phyloP scores from a whole-genome alignment of 2,797 vertebrate species.

The Pseudopleuronectes americanus region DNA sequence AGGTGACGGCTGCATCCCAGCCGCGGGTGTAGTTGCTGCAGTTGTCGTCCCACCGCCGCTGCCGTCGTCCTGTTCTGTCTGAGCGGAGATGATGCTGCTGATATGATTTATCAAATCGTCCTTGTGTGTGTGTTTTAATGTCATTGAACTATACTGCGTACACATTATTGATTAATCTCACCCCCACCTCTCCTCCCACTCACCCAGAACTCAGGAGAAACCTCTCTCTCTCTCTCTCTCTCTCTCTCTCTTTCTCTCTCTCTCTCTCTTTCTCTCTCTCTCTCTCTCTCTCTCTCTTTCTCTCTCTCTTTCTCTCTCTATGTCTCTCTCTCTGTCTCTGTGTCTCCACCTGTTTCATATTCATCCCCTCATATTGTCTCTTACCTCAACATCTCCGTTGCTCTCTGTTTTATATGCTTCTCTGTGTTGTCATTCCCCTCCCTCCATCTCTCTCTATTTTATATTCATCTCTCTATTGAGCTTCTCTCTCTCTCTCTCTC shows the following conservation, averaged over 20 bases:
- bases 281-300: conserved; percentile 12
- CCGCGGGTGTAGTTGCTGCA: background rate
- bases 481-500: conserved; percentile 18
- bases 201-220: conserved; percentile 6
- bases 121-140: conserved; percentile 74
- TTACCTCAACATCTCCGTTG: conserved; percentile 59
- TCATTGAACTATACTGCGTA: conserved; percentile 64
- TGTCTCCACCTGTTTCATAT: conserved; percentile 68
- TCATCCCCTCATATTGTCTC: conserved; percentile 64
- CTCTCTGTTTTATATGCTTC: conserved; percentile 64
- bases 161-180: conserved; percentile 70
- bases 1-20: conserved; percentile 19
- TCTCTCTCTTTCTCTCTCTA: conserved; percentile 23
- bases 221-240: conserved; percentile 17
- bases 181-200: conserved; percentile 23
- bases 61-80: conserved; percentile 10
- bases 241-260: conserved; percentile 10
- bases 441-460: conserved; percentile 69
- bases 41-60: background rate
- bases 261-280: conserved; percentile 9
- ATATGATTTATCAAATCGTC: conserved; percentile 65
- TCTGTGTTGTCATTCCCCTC: conserved; percentile 65
- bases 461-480: conserved; percentile 74
- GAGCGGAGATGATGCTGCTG: conserved; percentile 35
- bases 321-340: conserved; percentile 10